Base-by-base conservation (phyloP, 2,113 vertebrate genomes). In the Brienomyrus brachyistius region DNA sequence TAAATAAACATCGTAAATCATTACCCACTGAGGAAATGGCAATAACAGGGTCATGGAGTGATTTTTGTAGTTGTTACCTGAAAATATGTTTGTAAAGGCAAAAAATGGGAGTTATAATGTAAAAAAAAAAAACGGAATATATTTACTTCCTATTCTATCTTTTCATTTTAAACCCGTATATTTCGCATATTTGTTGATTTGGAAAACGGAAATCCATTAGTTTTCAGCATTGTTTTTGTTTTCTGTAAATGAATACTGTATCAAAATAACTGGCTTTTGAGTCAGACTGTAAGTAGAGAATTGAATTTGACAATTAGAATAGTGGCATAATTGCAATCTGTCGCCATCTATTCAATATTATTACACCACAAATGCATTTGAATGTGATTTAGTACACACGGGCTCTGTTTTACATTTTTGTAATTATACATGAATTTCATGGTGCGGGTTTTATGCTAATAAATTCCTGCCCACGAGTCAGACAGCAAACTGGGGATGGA, bases 351-450 rank as follows among this genome's bases (percentile, higher is more conserved):
- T 90, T 91, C 50, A 89, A 54, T 87, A 87, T 62, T 86, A 87
- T 87, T 86, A 87, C 86, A 80, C 45, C 90, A 90, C 83, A 89
- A 91, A 90, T 86, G 89, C 77, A 88, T 90, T 88, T 88, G 90
- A 90, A 88, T 56, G 66, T 89, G 88, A 90, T 90, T 90, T 88
- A 47, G 88, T 89, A 90, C 88, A 86, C 56, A 90, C 89, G 90
- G 89, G 91, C 77, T n/a, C 52, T 89, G 90, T 91, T 91, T 86
- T 89, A 89, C 87, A 90, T 90, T 89, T 91, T 88, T 91, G 87
- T 82, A 89, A 91, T 90, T 90, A 90, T 91, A 89, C 77, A 91
- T 87, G 80, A 89, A 90, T 91, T 91, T 91, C 90, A 91, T 88
- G 84, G 88, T 90, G 86, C 59, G 86, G 82, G 70, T 88, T 90